phyloP scores from a whole-genome alignment of 2,113 vertebrate genomes.

The Cnemophilus loriae region DNA sequence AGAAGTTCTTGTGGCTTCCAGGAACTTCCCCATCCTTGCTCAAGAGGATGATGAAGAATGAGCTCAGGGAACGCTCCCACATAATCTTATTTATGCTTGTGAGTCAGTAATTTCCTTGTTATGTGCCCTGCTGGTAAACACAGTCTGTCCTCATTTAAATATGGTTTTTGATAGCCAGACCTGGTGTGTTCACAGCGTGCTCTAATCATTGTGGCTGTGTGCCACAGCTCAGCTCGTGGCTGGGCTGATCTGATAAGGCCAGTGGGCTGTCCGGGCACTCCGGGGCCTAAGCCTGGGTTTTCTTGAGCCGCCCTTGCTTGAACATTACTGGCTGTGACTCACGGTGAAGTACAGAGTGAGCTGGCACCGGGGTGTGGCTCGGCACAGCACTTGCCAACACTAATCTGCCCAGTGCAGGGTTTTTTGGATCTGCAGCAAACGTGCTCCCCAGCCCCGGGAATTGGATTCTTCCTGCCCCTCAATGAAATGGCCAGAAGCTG shows the following conservation, averaged over 20 bases:
- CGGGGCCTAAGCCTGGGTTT: neutral
- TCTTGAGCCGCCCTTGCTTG: neutral
- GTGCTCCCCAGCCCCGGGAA: neutral
- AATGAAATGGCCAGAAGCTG: neutral
- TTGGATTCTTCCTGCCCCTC: neutral
- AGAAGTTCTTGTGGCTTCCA: neutral
- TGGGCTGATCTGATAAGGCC: neutral
- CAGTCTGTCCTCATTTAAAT: neutral
- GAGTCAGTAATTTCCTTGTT: conserved; percentile 39
- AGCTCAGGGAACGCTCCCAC: conserved; percentile 26
- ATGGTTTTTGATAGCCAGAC: neutral
- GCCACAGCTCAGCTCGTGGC: neutral
- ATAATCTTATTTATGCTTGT: conserved; percentile 27
- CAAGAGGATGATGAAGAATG: conserved; percentile 42
- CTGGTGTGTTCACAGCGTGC: neutral
- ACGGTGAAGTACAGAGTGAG: neutral
- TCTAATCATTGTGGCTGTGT: neutral
- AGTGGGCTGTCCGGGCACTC: neutral
- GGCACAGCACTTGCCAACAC: accelerated
- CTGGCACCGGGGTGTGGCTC: neutral
- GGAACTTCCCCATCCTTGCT: conserved; percentile 21
- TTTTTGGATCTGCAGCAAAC: neutral
- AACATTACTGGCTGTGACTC: conserved; percentile 3
- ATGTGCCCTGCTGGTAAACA: conserved; percentile 29
- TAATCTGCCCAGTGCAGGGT: neutral